Evolutionary conservation across 2,113 vertebrate genomes (phyloP).

Genomic region (Callocephalon fimbriatum): DNA sequence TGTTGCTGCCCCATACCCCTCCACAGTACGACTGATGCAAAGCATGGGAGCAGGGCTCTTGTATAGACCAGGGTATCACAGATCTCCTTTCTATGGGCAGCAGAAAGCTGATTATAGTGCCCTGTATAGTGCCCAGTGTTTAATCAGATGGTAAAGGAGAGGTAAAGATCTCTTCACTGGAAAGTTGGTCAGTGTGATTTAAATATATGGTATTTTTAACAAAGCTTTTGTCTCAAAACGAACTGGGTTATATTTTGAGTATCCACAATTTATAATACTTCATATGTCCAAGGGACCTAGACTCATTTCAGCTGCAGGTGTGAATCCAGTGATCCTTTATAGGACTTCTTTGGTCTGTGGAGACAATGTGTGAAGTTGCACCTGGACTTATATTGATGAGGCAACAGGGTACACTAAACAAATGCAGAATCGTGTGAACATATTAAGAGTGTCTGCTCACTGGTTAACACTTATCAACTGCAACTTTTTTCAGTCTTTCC

Average conservation of each 20-base stretch:
- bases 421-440: background rate
- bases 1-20: background rate
- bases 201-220: background rate
- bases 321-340: background rate
- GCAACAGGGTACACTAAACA: background rate
- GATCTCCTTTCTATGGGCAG: background rate
- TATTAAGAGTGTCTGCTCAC: background rate
- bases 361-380: background rate
- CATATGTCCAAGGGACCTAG: background rate
- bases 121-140: background rate
- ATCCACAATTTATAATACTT: background rate
- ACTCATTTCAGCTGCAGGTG: background rate
- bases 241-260: background rate
- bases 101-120: background rate
- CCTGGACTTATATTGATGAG: background rate
- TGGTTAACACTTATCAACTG: background rate
- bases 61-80: background rate
- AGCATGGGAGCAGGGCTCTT: background rate
- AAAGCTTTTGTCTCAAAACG: background rate
- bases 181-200: background rate
- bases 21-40: background rate
- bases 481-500: background rate
- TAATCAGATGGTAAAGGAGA: background rate
- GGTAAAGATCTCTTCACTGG: background rate
- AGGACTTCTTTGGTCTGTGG: background rate